phyloP scores from a whole-genome alignment of 2,888 invertebrate genomes.

The Pseudococcus jackbeardsleyi region DNA sequence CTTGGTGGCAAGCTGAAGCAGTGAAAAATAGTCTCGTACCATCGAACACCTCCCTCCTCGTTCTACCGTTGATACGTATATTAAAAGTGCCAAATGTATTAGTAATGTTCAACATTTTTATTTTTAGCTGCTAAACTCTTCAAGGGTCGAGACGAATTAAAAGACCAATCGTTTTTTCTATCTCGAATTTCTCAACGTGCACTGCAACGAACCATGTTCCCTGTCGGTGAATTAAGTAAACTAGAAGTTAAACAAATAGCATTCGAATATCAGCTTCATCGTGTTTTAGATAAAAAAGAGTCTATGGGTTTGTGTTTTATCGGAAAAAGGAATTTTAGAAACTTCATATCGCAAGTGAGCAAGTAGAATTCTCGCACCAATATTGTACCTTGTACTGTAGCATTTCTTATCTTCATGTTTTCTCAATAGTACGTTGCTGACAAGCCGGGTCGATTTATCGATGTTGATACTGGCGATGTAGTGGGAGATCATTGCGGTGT shows the following conservation, averaged over 20 bases:
- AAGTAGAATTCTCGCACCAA: too few species aligned
- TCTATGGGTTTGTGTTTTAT: slow-evolving; percentile 98
- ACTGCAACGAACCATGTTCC: slow-evolving; percentile 89
- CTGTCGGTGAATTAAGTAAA: slow-evolving; percentile 84
- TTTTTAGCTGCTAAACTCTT: slow-evolving; percentile 78
- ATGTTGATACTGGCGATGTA: slow-evolving; percentile 81
- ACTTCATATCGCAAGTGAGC: slow-evolving; percentile 79
- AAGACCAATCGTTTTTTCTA: slow-evolving; percentile 97
- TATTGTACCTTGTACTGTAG: too few species aligned
- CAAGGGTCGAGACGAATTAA: slow-evolving; percentile 80
- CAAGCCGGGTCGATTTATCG: slow-evolving; percentile 83
- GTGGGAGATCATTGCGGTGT: slow-evolving; percentile 88
- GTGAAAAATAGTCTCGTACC: too few species aligned
- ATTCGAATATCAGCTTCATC: slow-evolving; percentile 76
- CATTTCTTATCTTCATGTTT: neutral
- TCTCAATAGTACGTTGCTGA: slow-evolving; percentile 77
- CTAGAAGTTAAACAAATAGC: slow-evolving; percentile 85
- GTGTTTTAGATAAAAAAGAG: slow-evolving; percentile 82
- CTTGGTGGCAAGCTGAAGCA: too few species aligned
- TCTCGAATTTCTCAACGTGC: slow-evolving; percentile 85
- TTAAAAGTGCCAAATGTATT: too few species aligned
- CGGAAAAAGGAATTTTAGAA: slow-evolving; percentile 87
- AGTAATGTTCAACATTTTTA: neutral
- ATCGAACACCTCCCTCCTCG: too few species aligned
- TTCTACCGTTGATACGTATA: too few species aligned